Evolutionary conservation across 2,888 invertebrate species (phyloP).

Genomic region (Euzophera pinguis): DNA sequence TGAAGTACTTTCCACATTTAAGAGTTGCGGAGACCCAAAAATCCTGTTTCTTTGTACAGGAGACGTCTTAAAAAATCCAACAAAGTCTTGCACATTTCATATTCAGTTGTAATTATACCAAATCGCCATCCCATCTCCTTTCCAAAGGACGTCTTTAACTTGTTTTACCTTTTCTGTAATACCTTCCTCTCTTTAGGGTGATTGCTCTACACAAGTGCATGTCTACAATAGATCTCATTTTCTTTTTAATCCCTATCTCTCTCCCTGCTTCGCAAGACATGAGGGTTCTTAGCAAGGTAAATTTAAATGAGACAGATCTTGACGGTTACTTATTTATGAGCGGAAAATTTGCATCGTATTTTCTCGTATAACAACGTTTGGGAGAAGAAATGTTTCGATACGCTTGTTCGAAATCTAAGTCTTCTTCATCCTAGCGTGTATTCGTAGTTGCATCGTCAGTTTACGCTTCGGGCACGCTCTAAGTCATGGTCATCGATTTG

Average conservation of each 20-base stretch:
- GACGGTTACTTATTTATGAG: conserved; percentile 13
- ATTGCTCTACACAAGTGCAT: conserved; percentile 42
- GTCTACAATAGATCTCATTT: conserved; percentile 53
- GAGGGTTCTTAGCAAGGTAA: conserved; percentile 33
- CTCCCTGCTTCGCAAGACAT: conserved; percentile 29
- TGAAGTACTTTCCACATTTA: too few species aligned
- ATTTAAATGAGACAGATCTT: conserved; percentile 53
- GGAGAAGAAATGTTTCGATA: too few species aligned
- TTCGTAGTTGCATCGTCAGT: too few species aligned
- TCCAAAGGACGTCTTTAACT: conserved; percentile 21
- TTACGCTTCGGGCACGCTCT: too few species aligned
- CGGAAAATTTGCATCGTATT: conserved; percentile 8
- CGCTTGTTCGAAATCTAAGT: too few species aligned
- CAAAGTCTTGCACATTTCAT: conserved; percentile 8
- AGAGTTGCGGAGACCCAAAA: too few species aligned
- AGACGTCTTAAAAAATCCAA: neutral
- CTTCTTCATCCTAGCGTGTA: too few species aligned
- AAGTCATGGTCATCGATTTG: too few species aligned
- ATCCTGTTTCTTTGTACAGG: neutral
- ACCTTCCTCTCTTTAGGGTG: conserved; percentile 45
- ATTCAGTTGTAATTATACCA: conserved; percentile 6
- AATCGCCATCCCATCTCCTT: conserved; percentile 5
- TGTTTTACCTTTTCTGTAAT: conserved; percentile 41
- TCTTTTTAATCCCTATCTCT: conserved; percentile 65
- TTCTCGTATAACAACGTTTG: neutral